Evolutionary conservation across 2,113 vertebrate species (phyloP).

Genomic region (Pelmatolapia mariae): DNA sequence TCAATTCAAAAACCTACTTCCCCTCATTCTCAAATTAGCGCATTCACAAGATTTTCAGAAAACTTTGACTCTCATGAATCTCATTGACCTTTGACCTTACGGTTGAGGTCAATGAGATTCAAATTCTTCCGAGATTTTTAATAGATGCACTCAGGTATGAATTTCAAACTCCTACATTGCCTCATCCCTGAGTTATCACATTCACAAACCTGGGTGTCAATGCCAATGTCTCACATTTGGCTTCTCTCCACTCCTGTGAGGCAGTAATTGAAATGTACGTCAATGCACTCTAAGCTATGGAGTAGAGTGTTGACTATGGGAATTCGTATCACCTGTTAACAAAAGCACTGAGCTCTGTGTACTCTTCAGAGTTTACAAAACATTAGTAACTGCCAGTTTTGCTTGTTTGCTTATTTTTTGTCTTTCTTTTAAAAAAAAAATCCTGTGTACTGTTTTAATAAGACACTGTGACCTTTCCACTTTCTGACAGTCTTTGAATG

Average conservation of each 20-base stretch:
- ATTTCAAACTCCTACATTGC: not conserved
- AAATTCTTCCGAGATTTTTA: not conserved
- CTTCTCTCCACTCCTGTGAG: not conserved
- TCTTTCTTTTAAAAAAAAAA: not conserved
- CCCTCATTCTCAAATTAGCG: not conserved
- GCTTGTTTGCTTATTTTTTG: not conserved
- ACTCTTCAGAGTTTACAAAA: not conserved
- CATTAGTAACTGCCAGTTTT: not conserved
- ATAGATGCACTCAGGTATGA: not conserved
- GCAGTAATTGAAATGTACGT: not conserved
- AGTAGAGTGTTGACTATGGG: not conserved
- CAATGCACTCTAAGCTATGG: not conserved
- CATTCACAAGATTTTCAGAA: not conserved
- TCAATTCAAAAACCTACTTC: not conserved
- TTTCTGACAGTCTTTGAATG: not conserved
- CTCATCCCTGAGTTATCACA: not conserved
- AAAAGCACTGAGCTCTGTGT: not conserved
- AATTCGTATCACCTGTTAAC: not conserved
- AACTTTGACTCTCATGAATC: not conserved
- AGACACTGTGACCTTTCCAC: not conserved
- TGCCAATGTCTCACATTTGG: not conserved
- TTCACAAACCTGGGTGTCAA: not conserved
- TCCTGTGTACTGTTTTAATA: not conserved
- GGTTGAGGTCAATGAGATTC: not conserved
- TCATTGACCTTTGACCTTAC: not conserved